Base-by-base conservation (phyloP, 2,888 invertebrate genomes). In the Zygaena filipendulae region DNA sequence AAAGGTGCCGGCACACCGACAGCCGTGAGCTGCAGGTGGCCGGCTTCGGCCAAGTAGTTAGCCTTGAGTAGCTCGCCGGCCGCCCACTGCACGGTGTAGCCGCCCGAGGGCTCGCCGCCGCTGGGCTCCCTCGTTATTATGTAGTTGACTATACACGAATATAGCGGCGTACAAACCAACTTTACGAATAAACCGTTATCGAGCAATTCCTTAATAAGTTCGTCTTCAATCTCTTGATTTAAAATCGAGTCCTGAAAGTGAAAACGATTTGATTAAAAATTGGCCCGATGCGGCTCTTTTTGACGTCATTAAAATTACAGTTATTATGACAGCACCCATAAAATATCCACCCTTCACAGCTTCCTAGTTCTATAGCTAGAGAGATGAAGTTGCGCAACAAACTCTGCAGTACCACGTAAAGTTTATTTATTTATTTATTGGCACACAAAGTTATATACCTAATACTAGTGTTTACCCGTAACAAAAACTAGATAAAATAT, bases 31-130 rank as follows among this genome's bases (percentile, higher is more conserved):
- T 59, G 52, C 0, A 81, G 38, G 25, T 72, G 63, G 2, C 80
- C 80, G 0, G 75, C 79, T 33, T 81, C 80, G 0, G 77, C 68
- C 2, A 57, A 25, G 25, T 46, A 62, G 23, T 60, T 55, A 1
- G 63, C 67, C 11, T 50, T 47, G 2, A 55, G 21, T 1, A 81
- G 56, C 34, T 69, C 58, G 0, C 27, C 27, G 3, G 53, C 49
- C 0, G 75, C 71, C 74, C 71, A 69, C 6, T 51, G 30, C 1
- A 61, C 42, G 0, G 59, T 53, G 39, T 72, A 74, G 1, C 33
- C 13, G 7, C 25, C 35, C 0, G 33, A 21, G 2, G 43, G 37
- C 3, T 59, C 60, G 2, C 35, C 38, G 0, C 27, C 27, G 1
- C 35, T 23, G 1, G 51, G 22, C 19, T 58, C 53, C 9, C 38